Conservation (phyloP, 2,797 vertebrate genomes). For the Micromesistius poutassou region DNA sequence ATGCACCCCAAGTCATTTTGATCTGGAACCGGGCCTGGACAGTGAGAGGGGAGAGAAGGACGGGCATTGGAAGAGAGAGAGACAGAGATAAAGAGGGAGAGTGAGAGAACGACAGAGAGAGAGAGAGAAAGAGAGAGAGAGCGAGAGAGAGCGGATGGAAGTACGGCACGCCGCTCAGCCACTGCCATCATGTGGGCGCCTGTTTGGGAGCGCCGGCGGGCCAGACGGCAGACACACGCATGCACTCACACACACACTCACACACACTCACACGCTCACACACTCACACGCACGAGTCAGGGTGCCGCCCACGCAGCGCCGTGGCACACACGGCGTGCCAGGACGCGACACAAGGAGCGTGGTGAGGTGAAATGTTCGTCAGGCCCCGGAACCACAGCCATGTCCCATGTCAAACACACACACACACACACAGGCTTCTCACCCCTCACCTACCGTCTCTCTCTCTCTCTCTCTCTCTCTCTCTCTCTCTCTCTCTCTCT, state of each 20-base stretch:
- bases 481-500: constrained; percentile 24
- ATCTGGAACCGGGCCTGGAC: too few species aligned
- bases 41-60: too few species aligned
- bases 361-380: constrained; percentile 69
- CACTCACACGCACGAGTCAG: constrained; percentile 56
- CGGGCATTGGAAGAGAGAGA: not conserved
- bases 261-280: constrained; percentile 19
- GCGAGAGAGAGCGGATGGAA: constrained; percentile 30
- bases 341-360: constrained; percentile 71
- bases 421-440: constrained; percentile 27
- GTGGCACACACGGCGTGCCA: constrained; percentile 65
- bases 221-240: constrained; percentile 70
- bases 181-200: constrained; percentile 70
- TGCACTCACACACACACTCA: constrained; percentile 5
- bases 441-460: constrained; percentile 43
- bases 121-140: constrained; percentile 11
- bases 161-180: constrained; percentile 57
- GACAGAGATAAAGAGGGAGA: not conserved
- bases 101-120: constrained; percentile 1
- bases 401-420: constrained; percentile 69
- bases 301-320: constrained; percentile 71
- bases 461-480: constrained; percentile 22
- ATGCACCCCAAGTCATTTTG: too few species aligned
- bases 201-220: constrained; percentile 69
- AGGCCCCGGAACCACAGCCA: constrained; percentile 63